phyloP scores from a whole-genome alignment of 2,888 invertebrate species.

The Caenorhabditis sp. region DNA sequence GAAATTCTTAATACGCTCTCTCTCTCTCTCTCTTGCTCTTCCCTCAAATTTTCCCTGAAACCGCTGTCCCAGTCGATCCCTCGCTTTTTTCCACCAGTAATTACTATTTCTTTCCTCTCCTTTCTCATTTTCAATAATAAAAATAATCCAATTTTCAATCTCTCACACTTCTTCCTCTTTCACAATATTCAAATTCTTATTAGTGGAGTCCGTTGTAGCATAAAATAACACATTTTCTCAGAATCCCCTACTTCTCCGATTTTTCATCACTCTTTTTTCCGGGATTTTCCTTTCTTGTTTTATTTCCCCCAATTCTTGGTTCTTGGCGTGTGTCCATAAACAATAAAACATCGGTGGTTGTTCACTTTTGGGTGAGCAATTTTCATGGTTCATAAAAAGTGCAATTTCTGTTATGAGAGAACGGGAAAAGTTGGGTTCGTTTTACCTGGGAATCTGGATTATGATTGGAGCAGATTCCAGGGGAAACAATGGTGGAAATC shows the following conservation, averaged over 20 bases:
- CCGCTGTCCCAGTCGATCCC: neutral
- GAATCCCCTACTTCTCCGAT: neutral
- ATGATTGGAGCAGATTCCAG: neutral
- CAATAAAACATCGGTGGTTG: neutral
- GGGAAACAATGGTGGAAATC: neutral
- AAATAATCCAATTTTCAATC: neutral
- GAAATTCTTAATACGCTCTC: too few species aligned
- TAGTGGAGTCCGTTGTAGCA: neutral
- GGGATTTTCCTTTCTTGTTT: neutral
- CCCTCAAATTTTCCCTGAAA: neutral
- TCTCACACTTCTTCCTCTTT: neutral
- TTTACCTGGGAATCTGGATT: neutral
- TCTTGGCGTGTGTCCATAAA: neutral
- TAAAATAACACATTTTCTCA: neutral
- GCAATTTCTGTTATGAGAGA: neutral
- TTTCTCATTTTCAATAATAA: neutral
- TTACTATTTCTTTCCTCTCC: constrained; percentile 19
- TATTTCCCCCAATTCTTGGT: constrained; percentile 9
- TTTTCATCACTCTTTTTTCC: neutral
- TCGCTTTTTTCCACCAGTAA: constrained; percentile 1
- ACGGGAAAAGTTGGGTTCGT: neutral
- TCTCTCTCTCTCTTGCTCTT: neutral
- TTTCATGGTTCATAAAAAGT: constrained; percentile 5
- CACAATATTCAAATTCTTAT: constrained; percentile 25
- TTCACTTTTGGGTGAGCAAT: neutral